Percentiles rank a stretch among this genome's conserved stretches.
Conservation (phyloP, 1,140 invertebrate species). For the Drosophila pruinosa region DNA sequence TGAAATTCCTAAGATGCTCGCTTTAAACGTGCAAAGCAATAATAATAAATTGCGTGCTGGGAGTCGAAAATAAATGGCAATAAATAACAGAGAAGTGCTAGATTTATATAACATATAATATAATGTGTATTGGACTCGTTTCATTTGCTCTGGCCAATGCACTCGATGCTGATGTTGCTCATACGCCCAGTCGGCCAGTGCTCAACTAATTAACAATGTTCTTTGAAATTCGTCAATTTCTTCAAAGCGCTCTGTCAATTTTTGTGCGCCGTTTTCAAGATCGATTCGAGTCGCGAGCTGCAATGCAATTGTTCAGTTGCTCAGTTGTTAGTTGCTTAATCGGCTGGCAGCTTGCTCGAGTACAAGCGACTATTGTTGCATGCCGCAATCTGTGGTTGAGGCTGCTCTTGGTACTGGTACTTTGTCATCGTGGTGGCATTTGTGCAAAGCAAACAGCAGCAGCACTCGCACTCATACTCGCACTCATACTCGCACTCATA, state of each 20-base stretch:
- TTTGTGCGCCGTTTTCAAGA: constrained; percentile 4
- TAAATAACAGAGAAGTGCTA: too few relatives aligned
- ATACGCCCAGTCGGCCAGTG: not conserved
- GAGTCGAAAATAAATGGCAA: too few relatives aligned
- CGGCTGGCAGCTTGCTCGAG: not conserved
- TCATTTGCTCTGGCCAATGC: too few relatives aligned
- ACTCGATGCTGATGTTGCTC: not conserved
- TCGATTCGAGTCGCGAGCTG: not conserved
- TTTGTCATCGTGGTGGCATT: constrained; percentile 21
- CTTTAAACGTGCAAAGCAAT: too few relatives aligned
- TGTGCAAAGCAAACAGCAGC: constrained; percentile 9
- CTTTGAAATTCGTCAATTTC: not conserved
- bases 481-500: not conserved
- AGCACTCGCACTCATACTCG: not conserved
- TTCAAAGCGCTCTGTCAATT: too few relatives aligned
- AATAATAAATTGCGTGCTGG: too few relatives aligned
- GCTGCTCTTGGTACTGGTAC: constrained; percentile 8
- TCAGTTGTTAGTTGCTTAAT: constrained; percentile 1
- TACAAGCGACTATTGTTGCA: too few relatives aligned
- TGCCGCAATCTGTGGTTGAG: constrained; percentile 2
- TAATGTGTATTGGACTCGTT: too few relatives aligned
- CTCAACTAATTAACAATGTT: constrained; percentile 1
- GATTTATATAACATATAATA: too few relatives aligned
- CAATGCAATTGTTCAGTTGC: constrained; percentile 1
- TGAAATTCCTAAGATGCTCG: too few relatives aligned